Base-by-base conservation (phyloP, 2,797 vertebrate genomes). In the Pagetopsis macropterus region DNA sequence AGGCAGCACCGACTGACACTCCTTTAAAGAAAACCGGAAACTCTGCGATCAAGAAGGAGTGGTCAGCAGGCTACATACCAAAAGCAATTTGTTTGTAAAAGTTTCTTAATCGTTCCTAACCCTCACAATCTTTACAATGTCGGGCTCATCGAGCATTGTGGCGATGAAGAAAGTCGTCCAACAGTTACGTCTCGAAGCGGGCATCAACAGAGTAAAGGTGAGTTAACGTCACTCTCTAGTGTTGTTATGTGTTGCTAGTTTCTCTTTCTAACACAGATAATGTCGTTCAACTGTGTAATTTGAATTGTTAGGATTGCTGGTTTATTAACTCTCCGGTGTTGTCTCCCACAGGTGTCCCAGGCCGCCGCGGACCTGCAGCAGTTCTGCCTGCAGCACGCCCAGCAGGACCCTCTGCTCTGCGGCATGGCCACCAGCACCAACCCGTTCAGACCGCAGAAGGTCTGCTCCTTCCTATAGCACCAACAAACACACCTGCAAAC, bases 131-230 rank as follows among this genome's bases (percentile, higher is more conserved):
- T 3, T 3, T 40, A 76, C 3, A 48, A 98, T 98, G 97, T 98
- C 97, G 56, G 94, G 94, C 6, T 93, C 96, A 19, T 96, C 96
- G 62, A 98, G 92, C 90, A 93, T 96, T 66, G 90, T 91, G 37
- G 91, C 96, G 9, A 97, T 98, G 97, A 97, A 95, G 94, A 98
- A 98, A 65, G 86, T 97, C 43, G 96, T 98, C 59, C 95, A 97
- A 21, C 97, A 98, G 91, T 82, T 98, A 63, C 95, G 97, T 33
- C 93, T 97, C 14, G 97, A 99, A 87, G 96, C 97, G 21, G 95
- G 95, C 19, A 92, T 99, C 17, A 95, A 96, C 88, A 93, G 97
- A 89, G 95, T 98, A 19, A 99, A 99, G 95, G 97, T 97, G 89
- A 37, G 33, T 0, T 11, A 9, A 50, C 11, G 64, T n/a, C 52